Base-by-base conservation (phyloP, 2,797 vertebrate genomes). In the Pseudomugil gertrudae region DNA sequence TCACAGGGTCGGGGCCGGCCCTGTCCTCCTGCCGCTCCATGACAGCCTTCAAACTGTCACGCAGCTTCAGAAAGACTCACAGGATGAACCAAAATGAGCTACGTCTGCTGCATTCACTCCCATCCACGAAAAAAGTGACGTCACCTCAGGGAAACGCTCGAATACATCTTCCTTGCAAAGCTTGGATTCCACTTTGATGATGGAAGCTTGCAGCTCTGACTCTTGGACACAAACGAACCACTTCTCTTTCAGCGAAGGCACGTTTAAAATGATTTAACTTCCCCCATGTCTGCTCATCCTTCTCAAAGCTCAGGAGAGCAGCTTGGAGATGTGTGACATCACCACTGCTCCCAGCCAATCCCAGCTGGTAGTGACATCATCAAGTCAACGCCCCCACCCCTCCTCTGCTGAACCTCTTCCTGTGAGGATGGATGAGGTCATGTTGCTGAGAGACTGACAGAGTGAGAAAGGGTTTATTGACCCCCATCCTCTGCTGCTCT, bases 241-340 rank as follows among this genome's bases (percentile, higher is more conserved):
- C 35, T 14, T 36, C 35, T 13, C 33, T 3, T 35, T 35, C 54
- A 0, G 19, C 0, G 24, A 5, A 4, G 24, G 48, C 17, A 66
- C 21, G 21, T 72, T 70, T 76, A 35, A 61, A 65, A 69, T 62
- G 57, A 78, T 62, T 45, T 60, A 77, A 85, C 81, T 85, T 80
- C 65, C 63, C 45, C 78, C 51, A 43, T 1, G 3, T 30, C 69
- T 62, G 64, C 43, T 69, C 23, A n/a, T 72, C 72, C 75, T 60
- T 94, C 96, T 96, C 94, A 95, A 95, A 95, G 94, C 95, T 95
- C 93, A 86, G 93, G 94, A 93, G 93, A 94, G 94, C 93, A 93
- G 95, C 95, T 95, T 94, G 94, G 95, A 95, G 95, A 95, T 94
- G 94, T 94, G 95, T 97, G 94, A 96, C 95, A 95, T 96, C 96